Conservation (phyloP, 2,113 vertebrate species). For the Eulacestoma nigropectus region DNA sequence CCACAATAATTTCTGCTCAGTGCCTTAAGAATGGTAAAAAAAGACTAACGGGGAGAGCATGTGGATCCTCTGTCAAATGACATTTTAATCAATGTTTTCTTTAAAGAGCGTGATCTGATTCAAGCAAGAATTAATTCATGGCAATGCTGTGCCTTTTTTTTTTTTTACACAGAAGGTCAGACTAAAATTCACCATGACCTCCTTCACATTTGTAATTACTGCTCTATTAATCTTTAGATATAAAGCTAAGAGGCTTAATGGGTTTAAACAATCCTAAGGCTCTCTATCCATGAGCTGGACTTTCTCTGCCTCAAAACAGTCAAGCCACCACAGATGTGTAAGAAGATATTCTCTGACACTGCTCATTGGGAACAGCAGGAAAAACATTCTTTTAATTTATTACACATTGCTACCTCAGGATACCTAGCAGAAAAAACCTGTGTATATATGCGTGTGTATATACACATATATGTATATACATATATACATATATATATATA, state of each 20-base stretch:
- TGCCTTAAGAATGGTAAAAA: background rate
- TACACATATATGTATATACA: background rate
- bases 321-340: background rate
- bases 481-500: no score
- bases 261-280: background rate
- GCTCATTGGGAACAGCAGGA: background rate
- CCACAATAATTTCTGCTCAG: background rate
- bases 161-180: background rate
- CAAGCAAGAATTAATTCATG: background rate
- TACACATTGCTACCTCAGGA: background rate
- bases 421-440: background rate
- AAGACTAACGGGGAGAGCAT: background rate
- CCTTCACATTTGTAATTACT: constrained; percentile 13
- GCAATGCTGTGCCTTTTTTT: background rate
- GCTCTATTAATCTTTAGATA: constrained; percentile 2
- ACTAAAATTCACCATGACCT: constrained; percentile 2
- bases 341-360: background rate
- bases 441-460: no score
- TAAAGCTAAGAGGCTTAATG: background rate
- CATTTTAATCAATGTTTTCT: constrained; percentile 1
- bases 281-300: background rate
- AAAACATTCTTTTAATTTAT: background rate
- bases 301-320: background rate
- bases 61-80: background rate
- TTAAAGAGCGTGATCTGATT: background rate